Conservation (phyloP, 2,797 vertebrate species). For the Novumbra hubbsi region DNA sequence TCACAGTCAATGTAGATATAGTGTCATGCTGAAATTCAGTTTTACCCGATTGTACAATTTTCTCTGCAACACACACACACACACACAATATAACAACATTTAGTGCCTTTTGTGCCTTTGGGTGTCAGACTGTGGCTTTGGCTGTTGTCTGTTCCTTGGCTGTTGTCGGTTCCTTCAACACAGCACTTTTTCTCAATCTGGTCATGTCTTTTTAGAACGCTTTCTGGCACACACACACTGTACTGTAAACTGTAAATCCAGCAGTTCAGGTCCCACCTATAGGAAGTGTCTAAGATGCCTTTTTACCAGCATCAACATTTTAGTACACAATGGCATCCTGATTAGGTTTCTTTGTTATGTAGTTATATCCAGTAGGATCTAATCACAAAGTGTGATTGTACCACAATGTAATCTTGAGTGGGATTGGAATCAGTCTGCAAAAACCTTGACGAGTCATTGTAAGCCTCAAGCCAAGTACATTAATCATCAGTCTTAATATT, state of each 20-base stretch:
- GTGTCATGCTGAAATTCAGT: constrained; percentile 1
- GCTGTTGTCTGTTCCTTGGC: constrained; percentile 17
- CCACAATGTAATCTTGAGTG: neutral
- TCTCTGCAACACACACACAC: neutral
- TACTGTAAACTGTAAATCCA: constrained; percentile 26
- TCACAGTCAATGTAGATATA: neutral
- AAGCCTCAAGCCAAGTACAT: neutral
- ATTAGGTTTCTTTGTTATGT: constrained; percentile 14
- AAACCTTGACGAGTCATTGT: neutral
- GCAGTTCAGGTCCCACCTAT: constrained; percentile 20
- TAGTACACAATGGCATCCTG: neutral
- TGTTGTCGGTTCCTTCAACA: constrained; percentile 21
- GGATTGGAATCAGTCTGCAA: neutral
- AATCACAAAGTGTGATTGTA: constrained; percentile 31
- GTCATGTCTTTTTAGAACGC: constrained; percentile 13
- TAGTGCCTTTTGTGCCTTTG: constrained; percentile 26
- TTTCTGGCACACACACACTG: constrained; percentile 14
- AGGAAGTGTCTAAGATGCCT: constrained; percentile 29
- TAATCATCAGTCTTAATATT: neutral
- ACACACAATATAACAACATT: neutral
- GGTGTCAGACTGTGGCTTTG: constrained; percentile 24
- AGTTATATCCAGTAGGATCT: constrained; percentile 32
- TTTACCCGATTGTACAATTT: neutral
- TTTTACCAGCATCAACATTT: constrained; percentile 49
- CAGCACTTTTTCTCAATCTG: constrained; percentile 23